Percentiles rank a stretch among this genome's conserved stretches.
phyloP scores from a whole-genome alignment of 2,113 vertebrate genomes.

The Beaufortia kweichowensis region DNA sequence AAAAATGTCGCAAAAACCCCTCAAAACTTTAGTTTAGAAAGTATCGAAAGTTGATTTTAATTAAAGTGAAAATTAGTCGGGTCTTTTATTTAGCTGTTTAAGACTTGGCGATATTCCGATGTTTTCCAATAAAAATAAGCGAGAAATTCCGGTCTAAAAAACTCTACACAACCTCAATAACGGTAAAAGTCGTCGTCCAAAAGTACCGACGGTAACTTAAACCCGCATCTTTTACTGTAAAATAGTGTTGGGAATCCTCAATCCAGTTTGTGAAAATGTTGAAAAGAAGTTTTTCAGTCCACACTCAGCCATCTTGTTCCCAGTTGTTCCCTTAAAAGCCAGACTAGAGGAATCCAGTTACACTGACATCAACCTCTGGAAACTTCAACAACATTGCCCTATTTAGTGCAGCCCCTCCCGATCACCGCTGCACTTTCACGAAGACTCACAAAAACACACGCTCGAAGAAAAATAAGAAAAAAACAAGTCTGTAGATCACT shows the following conservation, averaged over 20 bases:
- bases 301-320: slow-evolving; percentile 80
- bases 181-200: neutral
- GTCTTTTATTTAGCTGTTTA: neutral
- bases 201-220: neutral
- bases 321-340: slow-evolving; percentile 54
- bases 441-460: neutral
- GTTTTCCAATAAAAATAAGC: neutral
- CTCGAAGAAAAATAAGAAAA: neutral
- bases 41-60: neutral
- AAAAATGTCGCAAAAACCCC: neutral
- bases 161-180: neutral
- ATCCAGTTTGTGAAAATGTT: slow-evolving; percentile 51
- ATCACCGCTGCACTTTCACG: neutral
- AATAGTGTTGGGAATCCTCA: neutral
- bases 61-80: neutral
- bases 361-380: slow-evolving; percentile 39
- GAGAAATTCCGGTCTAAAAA: neutral
- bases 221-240: neutral
- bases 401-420: slow-evolving; percentile 28
- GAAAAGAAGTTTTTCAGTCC: slow-evolving; percentile 54
- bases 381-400: slow-evolving; percentile 30
- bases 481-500: neutral
- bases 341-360: slow-evolving; percentile 43
- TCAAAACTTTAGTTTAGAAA: neutral
- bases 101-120: neutral